These are phyloP conservation scores for Indri indri DNA, from an alignment of 2,113 vertebrate species.

Conservation along the genomic window DNA sequence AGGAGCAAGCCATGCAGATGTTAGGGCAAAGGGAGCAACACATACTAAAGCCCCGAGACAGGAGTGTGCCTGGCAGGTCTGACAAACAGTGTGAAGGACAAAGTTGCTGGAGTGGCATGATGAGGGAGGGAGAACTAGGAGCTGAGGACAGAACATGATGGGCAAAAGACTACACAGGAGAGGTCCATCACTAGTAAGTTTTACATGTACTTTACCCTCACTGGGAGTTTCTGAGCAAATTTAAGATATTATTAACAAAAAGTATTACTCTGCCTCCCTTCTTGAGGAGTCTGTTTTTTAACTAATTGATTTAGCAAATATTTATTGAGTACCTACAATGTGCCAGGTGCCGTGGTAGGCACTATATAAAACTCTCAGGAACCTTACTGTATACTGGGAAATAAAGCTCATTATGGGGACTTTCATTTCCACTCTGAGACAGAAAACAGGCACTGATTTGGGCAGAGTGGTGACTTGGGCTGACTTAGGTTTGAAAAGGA, in stretches of 20 bases:
- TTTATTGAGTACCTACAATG: neutral
- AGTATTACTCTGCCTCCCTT: neutral
- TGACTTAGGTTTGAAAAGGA: neutral
- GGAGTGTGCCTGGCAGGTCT: too few relatives aligned
- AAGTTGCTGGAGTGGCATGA: neutral
- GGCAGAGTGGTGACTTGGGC: neutral
- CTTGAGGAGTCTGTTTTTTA: neutral
- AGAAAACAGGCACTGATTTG: neutral
- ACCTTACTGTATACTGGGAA: neutral
- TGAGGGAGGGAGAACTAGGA: neutral
- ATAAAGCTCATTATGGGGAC: neutral
- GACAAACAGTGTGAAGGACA: neutral
- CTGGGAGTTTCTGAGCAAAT: neutral
- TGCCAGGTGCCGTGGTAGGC: neutral
- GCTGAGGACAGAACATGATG: neutral
- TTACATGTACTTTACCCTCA: neutral
- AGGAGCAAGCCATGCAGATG: neutral
- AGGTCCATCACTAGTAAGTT: neutral
- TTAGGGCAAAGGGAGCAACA: neutral
- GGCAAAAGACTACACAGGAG: neutral
- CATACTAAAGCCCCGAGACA: neutral
- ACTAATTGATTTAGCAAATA: conserved; percentile 5
- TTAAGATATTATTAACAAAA: neutral
- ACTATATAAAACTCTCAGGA: conserved; percentile 15
- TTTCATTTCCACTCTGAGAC: neutral